A percentile compares a stretch with the other conserved stretches of the same genome.
Evolutionary conservation across 2,113 vertebrate genomes (phyloP).

Genomic region (Triplophysa rosa): DNA sequence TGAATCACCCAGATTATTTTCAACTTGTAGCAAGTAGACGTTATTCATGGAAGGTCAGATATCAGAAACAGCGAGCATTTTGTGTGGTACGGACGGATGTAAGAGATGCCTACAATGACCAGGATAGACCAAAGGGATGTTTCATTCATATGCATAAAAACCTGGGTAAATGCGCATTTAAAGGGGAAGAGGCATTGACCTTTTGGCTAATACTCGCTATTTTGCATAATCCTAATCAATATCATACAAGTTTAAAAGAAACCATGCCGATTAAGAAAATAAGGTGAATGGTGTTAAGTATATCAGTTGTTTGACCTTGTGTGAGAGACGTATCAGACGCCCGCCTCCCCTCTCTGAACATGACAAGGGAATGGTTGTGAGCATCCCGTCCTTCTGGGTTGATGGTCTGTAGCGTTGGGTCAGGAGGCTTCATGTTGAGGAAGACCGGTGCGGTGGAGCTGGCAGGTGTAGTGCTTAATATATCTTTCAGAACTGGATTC

Average conservation of each 20-base stretch:
- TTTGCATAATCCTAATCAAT: neutral
- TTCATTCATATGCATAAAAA: neutral
- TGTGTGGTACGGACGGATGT: constrained; percentile 1
- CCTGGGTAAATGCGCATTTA: neutral
- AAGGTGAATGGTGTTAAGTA: too few species aligned
- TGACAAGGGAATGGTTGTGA: constrained; percentile 93
- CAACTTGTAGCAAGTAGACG: constrained; percentile 5
- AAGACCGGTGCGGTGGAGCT: constrained; percentile 74
- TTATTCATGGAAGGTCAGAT: constrained; percentile 37
- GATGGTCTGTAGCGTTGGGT: constrained; percentile 85
- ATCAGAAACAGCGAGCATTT: constrained; percentile 25
- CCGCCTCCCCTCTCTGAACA: constrained; percentile 93
- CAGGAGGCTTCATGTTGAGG: constrained; percentile 80
- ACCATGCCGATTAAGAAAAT: too few species aligned
- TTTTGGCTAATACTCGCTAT: neutral
- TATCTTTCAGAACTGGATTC: constrained; percentile 77
- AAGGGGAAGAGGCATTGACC: neutral
- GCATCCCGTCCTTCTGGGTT: constrained; percentile 82
- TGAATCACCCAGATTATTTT: constrained; percentile 27
- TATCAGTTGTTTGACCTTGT: constrained; percentile 78
- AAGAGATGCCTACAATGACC: neutral
- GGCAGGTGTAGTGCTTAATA: constrained; percentile 71
- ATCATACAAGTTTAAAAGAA: neutral
- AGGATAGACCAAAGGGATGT: neutral
- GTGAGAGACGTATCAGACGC: constrained; percentile 97